Conservation (phyloP, 2,888 invertebrate genomes). For the Thysanoteuthis rhombus region DNA sequence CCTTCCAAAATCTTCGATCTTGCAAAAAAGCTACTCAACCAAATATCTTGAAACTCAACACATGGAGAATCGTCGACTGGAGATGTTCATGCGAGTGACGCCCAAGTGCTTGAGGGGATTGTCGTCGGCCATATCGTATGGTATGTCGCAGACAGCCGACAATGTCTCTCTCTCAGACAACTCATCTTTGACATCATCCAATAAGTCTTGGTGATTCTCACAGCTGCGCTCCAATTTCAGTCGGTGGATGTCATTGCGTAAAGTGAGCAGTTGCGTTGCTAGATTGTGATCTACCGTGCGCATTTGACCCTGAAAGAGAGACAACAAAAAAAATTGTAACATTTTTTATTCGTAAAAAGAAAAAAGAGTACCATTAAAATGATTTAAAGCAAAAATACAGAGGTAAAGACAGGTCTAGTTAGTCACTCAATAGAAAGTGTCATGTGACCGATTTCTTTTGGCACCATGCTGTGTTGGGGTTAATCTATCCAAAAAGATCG, state of each 20-base stretch:
- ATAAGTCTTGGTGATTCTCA: slow-evolving; percentile 58
- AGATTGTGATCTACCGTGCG: slow-evolving; percentile 56
- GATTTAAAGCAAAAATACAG: too few relatives aligned
- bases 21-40: too few relatives aligned
- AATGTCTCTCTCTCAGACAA: slow-evolving; percentile 55
- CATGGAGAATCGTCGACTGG: slow-evolving; percentile 57
- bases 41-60: slow-evolving; percentile 34
- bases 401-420: too few relatives aligned
- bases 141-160: slow-evolving; percentile 54
- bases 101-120: slow-evolving; percentile 59
- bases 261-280: slow-evolving; percentile 55
- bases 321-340: not conserved
- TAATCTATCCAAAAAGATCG: too few relatives aligned
- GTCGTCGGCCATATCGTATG: slow-evolving; percentile 45
- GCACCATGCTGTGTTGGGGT: too few relatives aligned
- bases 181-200: slow-evolving; percentile 60
- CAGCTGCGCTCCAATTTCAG: slow-evolving; percentile 59
- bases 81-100: slow-evolving; percentile 59
- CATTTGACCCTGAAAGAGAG: slow-evolving; percentile 56
- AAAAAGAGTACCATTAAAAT: too few relatives aligned
- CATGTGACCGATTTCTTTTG: too few relatives aligned
- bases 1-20: too few relatives aligned
- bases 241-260: slow-evolving; percentile 60
- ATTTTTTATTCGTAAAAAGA: too few relatives aligned
- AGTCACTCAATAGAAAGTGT: too few relatives aligned